Percentiles rank a stretch among this genome's conserved stretches.
phyloP scores from a whole-genome alignment of 2,888 invertebrate species.

The Mesorhabditis spiculigera region DNA sequence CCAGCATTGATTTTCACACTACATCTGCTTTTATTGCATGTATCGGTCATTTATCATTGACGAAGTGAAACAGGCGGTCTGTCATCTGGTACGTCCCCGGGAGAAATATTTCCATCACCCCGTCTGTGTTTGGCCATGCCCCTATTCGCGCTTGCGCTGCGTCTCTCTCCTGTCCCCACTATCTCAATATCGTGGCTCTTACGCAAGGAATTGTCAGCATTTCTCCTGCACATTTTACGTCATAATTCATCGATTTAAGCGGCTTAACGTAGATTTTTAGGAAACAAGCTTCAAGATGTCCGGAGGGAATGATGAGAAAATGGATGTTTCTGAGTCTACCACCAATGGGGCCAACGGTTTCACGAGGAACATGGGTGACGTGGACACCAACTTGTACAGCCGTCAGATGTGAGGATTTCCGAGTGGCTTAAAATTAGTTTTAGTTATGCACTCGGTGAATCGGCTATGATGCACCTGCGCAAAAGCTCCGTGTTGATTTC shows the following conservation, averaged over 20 bases:
- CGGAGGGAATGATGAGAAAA: constrained; percentile 7
- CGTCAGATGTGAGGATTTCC: constrained; percentile 44
- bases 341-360: neutral
- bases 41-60: neutral
- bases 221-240: no score
- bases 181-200: no score
- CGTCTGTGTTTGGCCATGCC: no score
- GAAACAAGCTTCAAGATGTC: neutral
- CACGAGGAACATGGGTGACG: neutral
- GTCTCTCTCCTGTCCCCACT: no score
- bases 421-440: constrained; percentile 18
- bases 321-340: constrained; percentile 8
- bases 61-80: neutral
- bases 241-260: no score
- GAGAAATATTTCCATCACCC: neutral
- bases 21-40: neutral
- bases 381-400: constrained; percentile 53
- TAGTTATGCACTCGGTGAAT: constrained; percentile 91
- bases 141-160: no score
- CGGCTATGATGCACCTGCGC: constrained; percentile 98
- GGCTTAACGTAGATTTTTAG: neutral
- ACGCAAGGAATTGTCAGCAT: no score
- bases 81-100: neutral
- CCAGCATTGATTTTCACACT: no score
- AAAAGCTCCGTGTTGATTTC: constrained; percentile 88